Conservation (phyloP, 2,888 invertebrate species). For the Patella ulyssiponensis region DNA sequence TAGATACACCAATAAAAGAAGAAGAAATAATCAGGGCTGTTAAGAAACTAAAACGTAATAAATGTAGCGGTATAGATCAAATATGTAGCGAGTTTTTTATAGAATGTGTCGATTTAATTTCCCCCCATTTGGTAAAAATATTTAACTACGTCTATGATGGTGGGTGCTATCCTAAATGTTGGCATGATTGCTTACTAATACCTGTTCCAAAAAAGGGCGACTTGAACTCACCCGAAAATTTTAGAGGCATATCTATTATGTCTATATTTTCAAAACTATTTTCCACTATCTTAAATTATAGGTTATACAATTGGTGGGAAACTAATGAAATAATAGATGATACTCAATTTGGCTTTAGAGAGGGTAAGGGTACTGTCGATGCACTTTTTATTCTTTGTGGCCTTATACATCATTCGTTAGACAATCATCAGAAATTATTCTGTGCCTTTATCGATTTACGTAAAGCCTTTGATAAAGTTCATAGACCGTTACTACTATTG, state of each 20-base stretch:
- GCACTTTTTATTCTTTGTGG: background rate
- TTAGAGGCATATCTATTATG: constrained; percentile 5
- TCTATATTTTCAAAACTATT: constrained; percentile 3
- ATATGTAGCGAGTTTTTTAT: background rate
- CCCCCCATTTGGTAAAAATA: background rate
- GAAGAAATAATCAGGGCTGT: background rate
- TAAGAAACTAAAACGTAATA: background rate
- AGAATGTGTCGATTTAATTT: background rate
- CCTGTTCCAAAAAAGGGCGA: constrained; percentile 1
- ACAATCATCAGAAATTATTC: background rate
- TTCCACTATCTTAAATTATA: background rate
- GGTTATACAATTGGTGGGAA: background rate
- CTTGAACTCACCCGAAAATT: background rate
- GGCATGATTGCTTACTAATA: background rate
- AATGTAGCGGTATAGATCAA: constrained; percentile 1
- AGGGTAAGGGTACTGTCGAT: background rate
- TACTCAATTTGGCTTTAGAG: background rate
- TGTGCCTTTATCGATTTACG: background rate
- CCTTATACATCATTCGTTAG: background rate
- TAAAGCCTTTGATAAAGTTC: background rate
- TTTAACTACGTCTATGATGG: background rate
- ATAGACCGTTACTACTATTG: background rate
- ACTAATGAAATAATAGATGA: background rate
- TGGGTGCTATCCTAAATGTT: background rate
- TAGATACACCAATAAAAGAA: background rate